Evolutionary conservation across 2,888 invertebrate species (phyloP).

Genomic region (Lamproptera curius): DNA sequence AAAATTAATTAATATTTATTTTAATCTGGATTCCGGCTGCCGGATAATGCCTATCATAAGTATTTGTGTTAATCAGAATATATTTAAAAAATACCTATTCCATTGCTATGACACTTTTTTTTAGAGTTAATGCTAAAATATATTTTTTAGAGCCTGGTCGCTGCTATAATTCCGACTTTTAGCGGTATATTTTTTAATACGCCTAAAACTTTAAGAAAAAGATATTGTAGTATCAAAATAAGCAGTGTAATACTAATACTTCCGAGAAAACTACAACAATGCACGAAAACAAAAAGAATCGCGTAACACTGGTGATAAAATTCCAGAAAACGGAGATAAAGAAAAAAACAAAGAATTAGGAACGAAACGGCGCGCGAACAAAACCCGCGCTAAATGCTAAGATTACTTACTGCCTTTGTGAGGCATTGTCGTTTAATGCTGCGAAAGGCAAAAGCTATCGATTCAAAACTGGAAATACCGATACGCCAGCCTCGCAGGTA

Average conservation of each 20-base stretch:
- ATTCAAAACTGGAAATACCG: slow-evolving; percentile 16
- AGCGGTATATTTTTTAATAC: background rate
- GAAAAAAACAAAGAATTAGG: slow-evolving; percentile 16
- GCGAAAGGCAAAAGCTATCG: slow-evolving; percentile 14
- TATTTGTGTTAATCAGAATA: too few relatives aligned
- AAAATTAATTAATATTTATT: too few relatives aligned
- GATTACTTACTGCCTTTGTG: slow-evolving; percentile 9
- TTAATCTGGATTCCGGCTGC: too few relatives aligned
- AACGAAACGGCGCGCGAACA: background rate
- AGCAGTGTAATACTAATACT: too few relatives aligned
- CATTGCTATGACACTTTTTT: background rate
- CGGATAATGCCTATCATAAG: too few relatives aligned
- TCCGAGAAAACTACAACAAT: too few relatives aligned
- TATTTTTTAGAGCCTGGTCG: background rate
- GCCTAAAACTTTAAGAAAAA: background rate
- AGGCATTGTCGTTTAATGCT: slow-evolving; percentile 16
- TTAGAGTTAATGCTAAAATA: background rate
- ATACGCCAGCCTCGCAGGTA: slow-evolving; percentile 15
- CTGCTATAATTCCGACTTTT: background rate
- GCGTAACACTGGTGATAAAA: slow-evolving; percentile 5
- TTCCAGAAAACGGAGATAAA: slow-evolving; percentile 14
- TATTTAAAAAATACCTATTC: too few relatives aligned
- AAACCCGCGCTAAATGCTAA: slow-evolving; percentile 1
- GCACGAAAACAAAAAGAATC: background rate
- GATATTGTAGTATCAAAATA: too few relatives aligned